These are phyloP conservation scores for Calephelis perditalis DNA, from an alignment of 2,888 invertebrate species.

Conservation along the genomic window DNA sequence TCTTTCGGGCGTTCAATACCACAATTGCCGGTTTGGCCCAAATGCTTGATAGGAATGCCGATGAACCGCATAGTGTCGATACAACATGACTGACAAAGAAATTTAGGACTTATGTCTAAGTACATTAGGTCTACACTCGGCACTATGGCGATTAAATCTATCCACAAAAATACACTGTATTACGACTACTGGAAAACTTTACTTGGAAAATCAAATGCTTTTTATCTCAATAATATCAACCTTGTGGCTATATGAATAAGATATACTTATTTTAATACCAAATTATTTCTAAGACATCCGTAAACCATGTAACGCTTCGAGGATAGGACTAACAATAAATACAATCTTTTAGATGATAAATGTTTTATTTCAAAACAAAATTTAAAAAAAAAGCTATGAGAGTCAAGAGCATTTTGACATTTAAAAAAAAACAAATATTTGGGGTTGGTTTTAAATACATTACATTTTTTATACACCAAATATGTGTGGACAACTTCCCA, in stretches of 20 bases:
- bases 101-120: conserved; percentile 1
- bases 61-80: conserved; percentile 18
- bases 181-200: conserved; percentile 10
- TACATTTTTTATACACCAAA: no score
- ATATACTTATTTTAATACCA: not conserved
- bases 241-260: conserved; percentile 1
- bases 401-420: no score
- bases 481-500: no score
- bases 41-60: conserved; percentile 30
- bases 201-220: conserved; percentile 7
- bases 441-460: no score
- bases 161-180: conserved; percentile 11
- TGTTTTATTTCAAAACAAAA: no score
- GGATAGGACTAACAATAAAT: no score
- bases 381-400: no score
- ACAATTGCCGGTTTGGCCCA: conserved; percentile 19
- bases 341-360: no score
- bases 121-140: conserved; percentile 13
- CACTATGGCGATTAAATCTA: conserved; percentile 19
- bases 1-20: conserved; percentile 16
- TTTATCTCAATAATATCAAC: conserved; percentile 8
- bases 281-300: no score
- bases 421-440: no score
- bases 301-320: no score
- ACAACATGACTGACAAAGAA: conserved; percentile 21